A percentile compares a stretch with the other conserved stretches of the same genome.
phyloP scores from a whole-genome alignment of 2,888 invertebrate species.

The Nemotelus nigrinus region DNA sequence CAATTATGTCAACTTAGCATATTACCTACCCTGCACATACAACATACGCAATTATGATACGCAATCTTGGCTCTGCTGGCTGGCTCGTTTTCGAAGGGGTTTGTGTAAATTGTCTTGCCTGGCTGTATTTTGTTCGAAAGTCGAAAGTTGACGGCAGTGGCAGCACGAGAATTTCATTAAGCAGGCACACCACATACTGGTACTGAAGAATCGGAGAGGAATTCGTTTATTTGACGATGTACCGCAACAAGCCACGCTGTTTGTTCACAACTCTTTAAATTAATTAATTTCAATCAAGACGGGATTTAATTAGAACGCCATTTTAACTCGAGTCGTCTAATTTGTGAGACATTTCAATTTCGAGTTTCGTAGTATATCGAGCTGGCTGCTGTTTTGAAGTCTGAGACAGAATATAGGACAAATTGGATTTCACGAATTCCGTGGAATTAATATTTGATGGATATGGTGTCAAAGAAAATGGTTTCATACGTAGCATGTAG shows the following conservation, averaged over 20 bases:
- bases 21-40: slow-evolving; percentile 39
- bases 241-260: background rate
- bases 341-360: slow-evolving; percentile 31
- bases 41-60: slow-evolving; percentile 45
- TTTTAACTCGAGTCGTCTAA: slow-evolving; percentile 32
- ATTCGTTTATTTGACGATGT: background rate
- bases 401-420: too few relatives aligned
- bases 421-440: too few relatives aligned
- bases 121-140: background rate
- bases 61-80: slow-evolving; percentile 22
- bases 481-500: too few relatives aligned
- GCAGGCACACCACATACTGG: background rate
- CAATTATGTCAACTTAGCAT: slow-evolving; percentile 54
- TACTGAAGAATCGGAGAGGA: background rate
- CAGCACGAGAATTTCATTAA: slow-evolving; percentile 35
- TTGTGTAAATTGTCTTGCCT: background rate
- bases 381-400: too few relatives aligned
- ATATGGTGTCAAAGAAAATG: too few relatives aligned
- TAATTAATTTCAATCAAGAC: slow-evolving; percentile 48
- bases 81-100: slow-evolving; percentile 6
- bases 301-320: slow-evolving; percentile 46
- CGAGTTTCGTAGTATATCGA: background rate
- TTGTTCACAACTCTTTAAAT: slow-evolving; percentile 40
- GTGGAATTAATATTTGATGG: too few relatives aligned
- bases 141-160: background rate